These are phyloP conservation scores for Chaenodraco wilsoni DNA, from an alignment of 2,797 vertebrate genomes.

Conservation along the genomic window DNA sequence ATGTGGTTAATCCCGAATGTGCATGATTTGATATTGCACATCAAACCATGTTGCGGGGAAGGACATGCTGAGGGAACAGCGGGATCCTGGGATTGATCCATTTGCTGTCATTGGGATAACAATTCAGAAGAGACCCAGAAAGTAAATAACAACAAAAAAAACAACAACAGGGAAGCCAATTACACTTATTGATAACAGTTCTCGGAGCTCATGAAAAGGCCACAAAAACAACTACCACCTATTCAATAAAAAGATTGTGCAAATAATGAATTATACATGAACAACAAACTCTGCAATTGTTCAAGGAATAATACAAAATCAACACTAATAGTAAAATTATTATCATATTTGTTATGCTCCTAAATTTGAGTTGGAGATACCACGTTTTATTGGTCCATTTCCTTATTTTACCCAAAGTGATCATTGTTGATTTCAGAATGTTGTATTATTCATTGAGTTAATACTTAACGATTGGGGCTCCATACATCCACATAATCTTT, in stretches of 20 bases:
- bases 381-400: neutral
- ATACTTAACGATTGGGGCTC: neutral
- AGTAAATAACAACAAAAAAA: conserved; percentile 10
- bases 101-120: conserved; percentile 1
- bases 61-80: neutral
- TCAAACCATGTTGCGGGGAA: neutral
- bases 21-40: neutral
- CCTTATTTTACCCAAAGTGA: conserved; percentile 4
- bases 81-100: neutral
- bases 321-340: too few relatives aligned
- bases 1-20: neutral
- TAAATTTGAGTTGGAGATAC: neutral
- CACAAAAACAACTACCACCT: conserved; percentile 24
- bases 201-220: conserved; percentile 22
- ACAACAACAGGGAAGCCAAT: conserved; percentile 20
- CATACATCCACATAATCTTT: neutral
- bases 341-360: neutral
- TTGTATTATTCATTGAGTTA: neutral
- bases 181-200: conserved; percentile 28
- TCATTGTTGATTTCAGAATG: neutral
- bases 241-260: neutral
- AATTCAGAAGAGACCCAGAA: neutral
- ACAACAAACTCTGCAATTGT: neutral
- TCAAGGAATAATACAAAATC: neutral
- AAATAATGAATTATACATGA: neutral